These are phyloP conservation scores for Phallusia fumigata DNA, from an alignment of 23 tunicate genomes.

Conservation along the genomic window DNA sequence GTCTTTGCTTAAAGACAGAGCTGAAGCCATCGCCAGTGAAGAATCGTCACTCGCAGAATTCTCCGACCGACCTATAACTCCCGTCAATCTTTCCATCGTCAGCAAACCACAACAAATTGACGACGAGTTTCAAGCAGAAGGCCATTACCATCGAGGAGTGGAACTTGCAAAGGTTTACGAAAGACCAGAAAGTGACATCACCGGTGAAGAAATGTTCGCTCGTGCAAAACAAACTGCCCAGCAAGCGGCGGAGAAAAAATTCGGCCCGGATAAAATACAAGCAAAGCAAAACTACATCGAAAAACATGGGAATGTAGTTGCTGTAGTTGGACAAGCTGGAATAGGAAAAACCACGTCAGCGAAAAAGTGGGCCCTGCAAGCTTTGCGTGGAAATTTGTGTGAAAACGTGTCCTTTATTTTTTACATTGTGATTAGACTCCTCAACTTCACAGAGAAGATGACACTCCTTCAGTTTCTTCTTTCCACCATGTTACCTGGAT, in stretches of 20 bases:
- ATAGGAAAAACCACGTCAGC: neutral
- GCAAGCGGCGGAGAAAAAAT: neutral
- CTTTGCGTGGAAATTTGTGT: neutral
- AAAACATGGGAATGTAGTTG: neutral
- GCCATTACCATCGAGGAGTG: neutral
- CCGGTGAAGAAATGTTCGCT: neutral
- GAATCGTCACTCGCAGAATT: neutral
- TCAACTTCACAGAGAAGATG: neutral
- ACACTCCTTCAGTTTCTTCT: neutral
- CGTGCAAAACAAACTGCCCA: neutral
- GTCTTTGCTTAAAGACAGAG: neutral
- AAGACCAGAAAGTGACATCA: neutral
- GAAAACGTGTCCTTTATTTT: neutral
- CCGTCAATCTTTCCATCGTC: neutral
- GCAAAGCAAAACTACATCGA: neutral
- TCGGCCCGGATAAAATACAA: neutral
- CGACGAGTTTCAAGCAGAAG: conserved; percentile 5
- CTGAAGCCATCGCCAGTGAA: neutral
- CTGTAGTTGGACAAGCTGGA: neutral
- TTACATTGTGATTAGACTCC: neutral
- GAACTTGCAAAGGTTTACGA: neutral
- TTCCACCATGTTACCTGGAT: neutral
- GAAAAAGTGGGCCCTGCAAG: neutral
- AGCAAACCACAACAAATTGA: conserved; percentile 3
- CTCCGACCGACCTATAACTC: neutral